These are phyloP conservation scores for Cyclophora punctaria DNA, from an alignment of 2,888 invertebrate species.

Conservation along the genomic window DNA sequence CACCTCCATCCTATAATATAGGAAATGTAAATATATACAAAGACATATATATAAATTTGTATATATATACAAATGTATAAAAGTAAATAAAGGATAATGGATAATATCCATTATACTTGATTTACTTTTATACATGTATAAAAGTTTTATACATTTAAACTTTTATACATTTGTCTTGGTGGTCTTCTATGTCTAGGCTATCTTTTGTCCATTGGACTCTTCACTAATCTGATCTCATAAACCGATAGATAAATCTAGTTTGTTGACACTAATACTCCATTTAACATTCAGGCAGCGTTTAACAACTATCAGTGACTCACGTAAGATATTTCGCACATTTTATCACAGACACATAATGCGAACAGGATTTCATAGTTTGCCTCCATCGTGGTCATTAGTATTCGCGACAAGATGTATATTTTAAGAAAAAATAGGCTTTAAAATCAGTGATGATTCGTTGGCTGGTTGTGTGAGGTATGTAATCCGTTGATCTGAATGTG, in stretches of 20 bases:
- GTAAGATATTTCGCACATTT: constrained; percentile 8
- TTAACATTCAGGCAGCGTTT: background rate
- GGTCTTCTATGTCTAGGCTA: too few relatives aligned
- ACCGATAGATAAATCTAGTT: constrained; percentile 1
- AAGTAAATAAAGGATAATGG: too few relatives aligned
- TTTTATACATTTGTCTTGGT: too few relatives aligned
- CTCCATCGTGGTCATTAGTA: constrained; percentile 15
- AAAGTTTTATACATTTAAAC: too few relatives aligned
- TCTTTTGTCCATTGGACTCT: too few relatives aligned
- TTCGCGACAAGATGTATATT: constrained; percentile 14
- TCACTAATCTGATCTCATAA: constrained; percentile 2
- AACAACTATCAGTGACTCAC: constrained; percentile 2
- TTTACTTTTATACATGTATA: too few relatives aligned
- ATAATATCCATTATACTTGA: too few relatives aligned
- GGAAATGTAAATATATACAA: too few relatives aligned
- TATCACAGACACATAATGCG: constrained; percentile 11
- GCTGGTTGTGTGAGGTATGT: constrained; percentile 1
- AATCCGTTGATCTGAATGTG: background rate
- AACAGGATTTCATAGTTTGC: constrained; percentile 7
- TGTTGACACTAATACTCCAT: constrained; percentile 1
- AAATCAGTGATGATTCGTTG: constrained; percentile 25
- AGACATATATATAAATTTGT: too few relatives aligned
- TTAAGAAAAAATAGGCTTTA: constrained; percentile 25
- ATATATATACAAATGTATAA: too few relatives aligned
- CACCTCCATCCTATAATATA: too few relatives aligned